These are phyloP conservation scores for Gobio occitaniae DNA, from an alignment of 2,797 vertebrate species.

Conservation along the genomic window DNA sequence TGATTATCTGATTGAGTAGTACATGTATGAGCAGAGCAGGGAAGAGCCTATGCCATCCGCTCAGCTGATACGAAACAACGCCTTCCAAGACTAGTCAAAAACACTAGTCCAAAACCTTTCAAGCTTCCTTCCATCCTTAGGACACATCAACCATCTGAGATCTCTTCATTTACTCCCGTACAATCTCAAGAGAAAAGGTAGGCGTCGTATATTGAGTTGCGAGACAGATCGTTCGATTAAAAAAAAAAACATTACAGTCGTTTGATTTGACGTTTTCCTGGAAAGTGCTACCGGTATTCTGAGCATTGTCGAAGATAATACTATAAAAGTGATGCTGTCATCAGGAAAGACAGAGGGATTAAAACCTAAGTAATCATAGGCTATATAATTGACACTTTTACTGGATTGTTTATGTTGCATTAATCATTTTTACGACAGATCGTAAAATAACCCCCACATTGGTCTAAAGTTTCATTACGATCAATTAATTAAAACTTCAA, in stretches of 20 bases:
- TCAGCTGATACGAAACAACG: conserved; percentile 43
- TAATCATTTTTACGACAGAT: not conserved
- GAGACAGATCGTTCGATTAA: not conserved
- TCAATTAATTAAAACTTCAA: not conserved
- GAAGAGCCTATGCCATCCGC: conserved; percentile 12
- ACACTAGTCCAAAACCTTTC: not conserved
- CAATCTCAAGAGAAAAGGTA: conserved; percentile 19
- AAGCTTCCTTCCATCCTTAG: not conserved
- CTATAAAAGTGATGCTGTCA: not conserved
- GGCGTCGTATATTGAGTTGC: not conserved
- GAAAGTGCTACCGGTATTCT: not conserved
- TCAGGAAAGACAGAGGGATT: not conserved
- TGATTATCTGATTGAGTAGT: not conserved
- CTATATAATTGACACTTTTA: not conserved
- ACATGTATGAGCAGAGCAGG: conserved; percentile 13
- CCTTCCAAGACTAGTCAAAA: not conserved
- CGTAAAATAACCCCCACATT: not conserved
- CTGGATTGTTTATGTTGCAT: not conserved
- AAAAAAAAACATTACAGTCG: not conserved
- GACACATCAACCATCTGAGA: not conserved
- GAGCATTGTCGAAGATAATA: not conserved
- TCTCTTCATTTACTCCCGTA: not conserved
- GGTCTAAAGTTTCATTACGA: not conserved
- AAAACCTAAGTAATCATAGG: not conserved
- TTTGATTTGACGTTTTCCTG: conserved; percentile 16